These are phyloP conservation scores for Semaprochilodus insignis DNA, from an alignment of 2,797 vertebrate species.

Conservation along the genomic window DNA sequence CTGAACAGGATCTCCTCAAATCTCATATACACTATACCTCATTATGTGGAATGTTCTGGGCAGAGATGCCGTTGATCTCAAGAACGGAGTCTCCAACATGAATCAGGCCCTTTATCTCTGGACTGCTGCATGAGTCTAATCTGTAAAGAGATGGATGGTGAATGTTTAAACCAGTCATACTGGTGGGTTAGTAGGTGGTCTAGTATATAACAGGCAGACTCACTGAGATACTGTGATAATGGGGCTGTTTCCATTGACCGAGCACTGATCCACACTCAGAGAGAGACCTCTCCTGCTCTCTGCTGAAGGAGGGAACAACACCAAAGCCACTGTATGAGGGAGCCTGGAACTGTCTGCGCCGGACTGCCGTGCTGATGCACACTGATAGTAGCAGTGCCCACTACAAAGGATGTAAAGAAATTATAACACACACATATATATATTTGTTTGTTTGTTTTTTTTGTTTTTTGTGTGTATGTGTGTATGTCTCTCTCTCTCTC, in stretches of 20 bases:
- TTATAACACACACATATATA: no score
- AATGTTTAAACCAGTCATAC: background rate
- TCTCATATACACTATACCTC: conserved; percentile 78
- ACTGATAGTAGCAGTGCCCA: conserved; percentile 89
- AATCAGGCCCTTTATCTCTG: conserved; percentile 89
- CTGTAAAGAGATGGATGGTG: conserved; percentile 67
- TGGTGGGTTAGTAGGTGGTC: background rate
- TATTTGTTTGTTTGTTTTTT: no score
- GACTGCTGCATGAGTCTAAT: conserved; percentile 82
- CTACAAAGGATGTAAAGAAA: conserved; percentile 67
- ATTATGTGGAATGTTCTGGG: conserved; percentile 84
- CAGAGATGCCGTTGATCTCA: conserved; percentile 93
- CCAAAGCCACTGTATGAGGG: conserved; percentile 91
- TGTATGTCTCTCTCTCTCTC: no score
- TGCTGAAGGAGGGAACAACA: conserved; percentile 88
- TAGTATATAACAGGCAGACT: conserved; percentile 64
- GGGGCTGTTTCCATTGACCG: conserved; percentile 68
- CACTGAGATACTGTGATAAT: conserved; percentile 89
- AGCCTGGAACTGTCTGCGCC: conserved; percentile 69
- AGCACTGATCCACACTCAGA: conserved; percentile 79
- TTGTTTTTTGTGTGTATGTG: no score
- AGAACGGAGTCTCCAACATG: conserved; percentile 90
- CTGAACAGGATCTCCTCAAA: background rate
- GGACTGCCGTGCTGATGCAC: conserved; percentile 70
- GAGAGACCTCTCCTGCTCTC: conserved; percentile 84